phyloP scores from a whole-genome alignment of 2,888 invertebrate genomes.

The Plagodis dolabraria region DNA sequence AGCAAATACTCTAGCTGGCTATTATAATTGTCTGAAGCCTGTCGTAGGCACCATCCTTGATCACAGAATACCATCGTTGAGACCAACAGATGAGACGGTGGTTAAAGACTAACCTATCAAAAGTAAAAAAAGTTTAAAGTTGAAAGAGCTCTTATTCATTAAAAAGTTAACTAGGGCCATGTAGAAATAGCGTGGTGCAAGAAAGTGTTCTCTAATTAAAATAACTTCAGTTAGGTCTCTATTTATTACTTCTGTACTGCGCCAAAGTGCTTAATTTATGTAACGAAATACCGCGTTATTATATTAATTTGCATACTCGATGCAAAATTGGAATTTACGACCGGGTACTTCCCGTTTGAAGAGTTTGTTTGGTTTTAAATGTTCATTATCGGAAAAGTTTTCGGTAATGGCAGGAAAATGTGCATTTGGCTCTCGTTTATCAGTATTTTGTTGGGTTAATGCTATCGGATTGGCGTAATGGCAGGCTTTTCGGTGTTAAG shows the following conservation, averaged over 20 bases:
- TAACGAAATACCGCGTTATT: slow-evolving; percentile 54
- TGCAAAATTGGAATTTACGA: slow-evolving; percentile 43
- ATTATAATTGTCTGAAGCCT: too few species aligned
- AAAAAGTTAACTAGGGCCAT: neutral
- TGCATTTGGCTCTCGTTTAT: slow-evolving; percentile 11
- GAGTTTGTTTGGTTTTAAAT: slow-evolving; percentile 34
- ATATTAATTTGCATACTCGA: slow-evolving; percentile 49
- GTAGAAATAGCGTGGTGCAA: neutral
- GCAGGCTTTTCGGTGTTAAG: neutral
- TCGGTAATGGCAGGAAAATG: neutral
- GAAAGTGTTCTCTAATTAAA: neutral
- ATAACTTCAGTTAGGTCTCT: neutral
- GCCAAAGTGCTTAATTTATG: slow-evolving; percentile 57
- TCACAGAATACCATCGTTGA: too few species aligned
- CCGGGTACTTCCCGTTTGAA: slow-evolving; percentile 36
- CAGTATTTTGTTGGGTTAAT: slow-evolving; percentile 1
- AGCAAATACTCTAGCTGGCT: too few species aligned
- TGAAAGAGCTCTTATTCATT: too few species aligned
- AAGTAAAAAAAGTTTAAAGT: too few species aligned
- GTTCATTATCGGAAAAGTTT: slow-evolving; percentile 20
- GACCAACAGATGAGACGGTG: too few species aligned
- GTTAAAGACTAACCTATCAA: too few species aligned
- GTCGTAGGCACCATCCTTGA: too few species aligned
- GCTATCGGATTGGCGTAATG: neutral
- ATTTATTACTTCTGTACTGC: slow-evolving; percentile 29